Base-by-base conservation (phyloP, 2,797 vertebrate genomes). In the Spea hammondii region DNA sequence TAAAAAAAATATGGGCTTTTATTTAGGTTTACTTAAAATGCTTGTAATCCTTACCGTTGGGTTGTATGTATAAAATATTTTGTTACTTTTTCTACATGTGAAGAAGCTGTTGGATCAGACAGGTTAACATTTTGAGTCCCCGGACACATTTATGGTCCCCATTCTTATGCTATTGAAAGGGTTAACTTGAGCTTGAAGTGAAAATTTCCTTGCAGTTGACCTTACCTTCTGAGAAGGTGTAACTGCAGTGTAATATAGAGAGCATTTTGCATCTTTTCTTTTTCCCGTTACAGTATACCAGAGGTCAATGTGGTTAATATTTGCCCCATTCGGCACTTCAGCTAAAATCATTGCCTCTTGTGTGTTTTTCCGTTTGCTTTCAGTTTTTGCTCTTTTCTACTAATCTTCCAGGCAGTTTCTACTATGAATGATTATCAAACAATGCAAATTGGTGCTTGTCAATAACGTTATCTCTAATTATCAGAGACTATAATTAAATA, bases 241-340 rank as follows among this genome's bases (percentile, higher is more conserved):
- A 60, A 62, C 45, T 59, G 55, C 64, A 69, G 13, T 10, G 13
- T 74, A 10, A 65, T 47, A 49, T 55, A 8, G 44, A 4, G n/a
- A 46, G 62, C 50, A 5, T 2, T 79, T 84, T 83, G 79, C 74
- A 79, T 84, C 54, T 77, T 85, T 75, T 85, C 88, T 80, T 82
- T 76, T 78, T 74, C 85, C 32, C 32, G 32, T 79, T 67, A 72
- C 74, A 57, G 59, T 60, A 79, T 84, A 68, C 57, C 70, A 54
- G 66, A 57, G 83, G 50, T 71, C 73, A 76, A 49, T 66, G 54
- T 70, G 47, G 72, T 72, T 80, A 80, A 80, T 76, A 71, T 72
- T 72, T 72, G 62, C 72, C 72, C 51, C 44, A 51, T 59, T 46
- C 1, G 59, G 7, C 62, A 46, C 17, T 55, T 66, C 14, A 59